Percentiles rank a stretch among this genome's conserved stretches.
Evolutionary conservation across 2,113 vertebrate species (phyloP).

Genomic region (Cyanoramphus novaezelandiae): DNA sequence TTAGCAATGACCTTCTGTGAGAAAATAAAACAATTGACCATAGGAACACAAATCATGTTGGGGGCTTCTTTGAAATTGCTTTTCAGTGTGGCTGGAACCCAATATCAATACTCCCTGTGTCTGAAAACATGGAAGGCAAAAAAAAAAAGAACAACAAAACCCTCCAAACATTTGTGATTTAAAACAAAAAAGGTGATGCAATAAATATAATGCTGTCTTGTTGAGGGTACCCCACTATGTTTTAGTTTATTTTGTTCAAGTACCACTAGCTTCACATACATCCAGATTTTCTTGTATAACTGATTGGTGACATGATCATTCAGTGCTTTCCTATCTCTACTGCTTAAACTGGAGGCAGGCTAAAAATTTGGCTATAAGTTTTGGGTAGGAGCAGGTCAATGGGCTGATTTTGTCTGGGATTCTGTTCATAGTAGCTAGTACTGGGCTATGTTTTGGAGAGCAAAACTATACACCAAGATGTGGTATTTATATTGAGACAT

Average conservation of each 20-base stretch:
- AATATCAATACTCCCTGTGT: neutral
- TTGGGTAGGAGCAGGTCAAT: neutral
- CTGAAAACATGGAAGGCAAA: neutral
- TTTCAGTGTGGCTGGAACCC: neutral
- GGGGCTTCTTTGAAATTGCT: conserved; percentile 17
- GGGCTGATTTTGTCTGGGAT: neutral
- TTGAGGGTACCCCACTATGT: neutral
- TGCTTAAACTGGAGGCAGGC: neutral
- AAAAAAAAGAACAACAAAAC: neutral
- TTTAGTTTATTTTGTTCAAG: neutral
- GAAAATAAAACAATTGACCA: conserved; percentile 56
- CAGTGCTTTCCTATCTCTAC: neutral
- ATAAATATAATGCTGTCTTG: neutral
- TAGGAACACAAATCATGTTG: conserved; percentile 40
- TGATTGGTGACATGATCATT: neutral
- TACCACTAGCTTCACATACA: neutral
- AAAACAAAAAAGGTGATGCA: neutral
- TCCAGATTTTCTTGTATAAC: neutral
- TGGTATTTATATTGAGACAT: neutral
- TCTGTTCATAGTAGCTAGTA: neutral
- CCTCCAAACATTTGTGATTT: neutral
- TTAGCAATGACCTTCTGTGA: conserved; percentile 41
- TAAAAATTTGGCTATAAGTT: neutral
- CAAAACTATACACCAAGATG: neutral
- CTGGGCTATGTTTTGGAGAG: neutral